These are phyloP conservation scores for Drosophila pullipes DNA, from an alignment of 2,888 invertebrate genomes.

Conservation along the genomic window DNA sequence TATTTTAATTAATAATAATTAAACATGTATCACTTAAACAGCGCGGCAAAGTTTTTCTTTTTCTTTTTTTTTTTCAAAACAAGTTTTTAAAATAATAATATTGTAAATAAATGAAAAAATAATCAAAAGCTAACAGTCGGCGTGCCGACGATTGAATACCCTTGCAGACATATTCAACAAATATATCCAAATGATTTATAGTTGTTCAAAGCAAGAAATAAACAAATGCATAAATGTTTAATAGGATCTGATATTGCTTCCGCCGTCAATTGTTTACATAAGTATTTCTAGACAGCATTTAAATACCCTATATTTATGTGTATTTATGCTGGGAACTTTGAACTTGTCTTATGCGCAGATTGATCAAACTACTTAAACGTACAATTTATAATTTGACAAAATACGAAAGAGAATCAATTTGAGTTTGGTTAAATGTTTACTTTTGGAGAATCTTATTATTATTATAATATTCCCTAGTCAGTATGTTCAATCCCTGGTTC, in stretches of 20 bases:
- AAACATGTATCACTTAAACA: conserved; percentile 75
- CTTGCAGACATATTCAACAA: conserved; percentile 28
- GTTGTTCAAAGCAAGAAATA: conserved; percentile 23
- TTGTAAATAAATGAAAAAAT: conserved; percentile 26
- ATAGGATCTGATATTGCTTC: conserved; percentile 11
- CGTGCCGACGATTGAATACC: conserved; percentile 29
- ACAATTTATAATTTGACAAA: conserved; percentile 7
- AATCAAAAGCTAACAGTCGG: conserved; percentile 21
- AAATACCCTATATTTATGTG: neutral
- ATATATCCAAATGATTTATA: conserved; percentile 14
- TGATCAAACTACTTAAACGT: conserved; percentile 23
- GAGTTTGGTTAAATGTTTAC: neutral
- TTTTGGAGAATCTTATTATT: conserved; percentile 17
- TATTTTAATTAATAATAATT: conserved; percentile 51
- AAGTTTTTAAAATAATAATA: conserved; percentile 49
- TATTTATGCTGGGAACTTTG: conserved; percentile 16
- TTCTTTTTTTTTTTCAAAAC: conserved; percentile 14
- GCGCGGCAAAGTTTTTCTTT: conserved; percentile 57
- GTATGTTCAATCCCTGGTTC: conserved; percentile 21
- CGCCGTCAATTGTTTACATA: neutral
- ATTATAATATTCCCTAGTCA: conserved; percentile 4
- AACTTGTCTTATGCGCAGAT: conserved; percentile 35
- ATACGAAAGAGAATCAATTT: neutral
- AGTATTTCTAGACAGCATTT: conserved; percentile 5
- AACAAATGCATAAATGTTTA: conserved; percentile 1